Conservation (phyloP, 2,797 vertebrate species). For the Oryzias dopingdopingensis region DNA sequence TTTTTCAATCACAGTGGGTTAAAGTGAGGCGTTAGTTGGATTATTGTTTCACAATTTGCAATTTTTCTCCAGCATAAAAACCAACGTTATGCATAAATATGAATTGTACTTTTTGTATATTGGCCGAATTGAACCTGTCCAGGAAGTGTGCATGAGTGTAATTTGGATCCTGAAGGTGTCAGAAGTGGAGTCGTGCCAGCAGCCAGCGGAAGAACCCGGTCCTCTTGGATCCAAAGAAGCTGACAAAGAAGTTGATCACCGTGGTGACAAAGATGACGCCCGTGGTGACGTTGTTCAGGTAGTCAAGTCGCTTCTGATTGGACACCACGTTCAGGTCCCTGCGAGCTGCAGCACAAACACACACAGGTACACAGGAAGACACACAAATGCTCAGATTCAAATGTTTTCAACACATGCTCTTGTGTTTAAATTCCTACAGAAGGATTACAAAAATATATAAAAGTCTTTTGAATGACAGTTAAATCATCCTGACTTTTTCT, state of each 20-base stretch:
- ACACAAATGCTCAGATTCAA: conserved; percentile 53
- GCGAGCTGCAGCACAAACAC: conserved; percentile 60
- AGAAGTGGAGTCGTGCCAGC: conserved; percentile 72
- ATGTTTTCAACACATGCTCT: conserved; percentile 44
- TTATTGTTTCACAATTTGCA: conserved; percentile 20
- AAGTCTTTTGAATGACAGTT: neutral
- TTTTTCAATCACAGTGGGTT: conserved; percentile 29
- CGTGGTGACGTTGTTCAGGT: conserved; percentile 73
- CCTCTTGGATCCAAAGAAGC: conserved; percentile 75
- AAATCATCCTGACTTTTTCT: too few species aligned
- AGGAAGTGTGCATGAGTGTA: neutral
- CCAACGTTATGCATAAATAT: neutral
- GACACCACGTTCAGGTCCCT: conserved; percentile 75
- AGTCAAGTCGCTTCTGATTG: conserved; percentile 75
- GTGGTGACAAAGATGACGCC: conserved; percentile 68
- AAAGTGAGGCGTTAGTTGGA: conserved; percentile 41
- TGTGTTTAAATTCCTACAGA: conserved; percentile 19
- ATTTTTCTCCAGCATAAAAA: neutral
- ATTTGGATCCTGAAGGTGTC: conserved; percentile 29
- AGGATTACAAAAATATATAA: conserved; percentile 6
- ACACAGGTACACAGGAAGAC: conserved; percentile 30
- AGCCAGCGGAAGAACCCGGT: conserved; percentile 76
- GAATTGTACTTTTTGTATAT: conserved; percentile 21
- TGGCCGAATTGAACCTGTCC: neutral
- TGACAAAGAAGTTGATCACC: conserved; percentile 70